phyloP scores from a whole-genome alignment of 2,888 invertebrate species.

The Catocala fraxini region DNA sequence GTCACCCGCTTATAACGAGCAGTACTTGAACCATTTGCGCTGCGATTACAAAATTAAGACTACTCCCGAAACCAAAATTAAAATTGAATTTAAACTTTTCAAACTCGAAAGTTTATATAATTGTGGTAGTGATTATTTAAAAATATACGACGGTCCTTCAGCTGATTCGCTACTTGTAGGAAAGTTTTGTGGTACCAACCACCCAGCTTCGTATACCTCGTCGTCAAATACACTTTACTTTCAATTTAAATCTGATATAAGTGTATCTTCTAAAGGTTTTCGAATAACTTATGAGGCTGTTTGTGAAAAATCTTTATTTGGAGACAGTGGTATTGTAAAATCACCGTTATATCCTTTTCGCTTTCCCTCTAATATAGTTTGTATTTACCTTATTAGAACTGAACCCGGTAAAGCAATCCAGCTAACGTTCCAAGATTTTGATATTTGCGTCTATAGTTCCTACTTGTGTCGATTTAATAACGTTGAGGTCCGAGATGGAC shows the following conservation, averaged over 20 bases:
- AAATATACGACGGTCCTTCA: slow-evolving; percentile 90
- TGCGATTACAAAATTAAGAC: slow-evolving; percentile 95
- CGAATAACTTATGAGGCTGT: slow-evolving; percentile 68
- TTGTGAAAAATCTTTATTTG: slow-evolving; percentile 78
- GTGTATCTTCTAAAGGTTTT: slow-evolving; percentile 65
- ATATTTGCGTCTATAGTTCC: slow-evolving; percentile 84
- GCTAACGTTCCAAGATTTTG: slow-evolving; percentile 90
- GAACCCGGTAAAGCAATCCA: slow-evolving; percentile 89
- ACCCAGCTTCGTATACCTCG: slow-evolving; percentile 89
- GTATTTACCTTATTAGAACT: slow-evolving; percentile 90
- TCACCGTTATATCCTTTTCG: slow-evolving; percentile 92
- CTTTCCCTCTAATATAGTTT: slow-evolving; percentile 89
- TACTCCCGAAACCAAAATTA: slow-evolving; percentile 88
- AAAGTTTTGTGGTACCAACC: slow-evolving; percentile 90
- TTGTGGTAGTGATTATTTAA: slow-evolving; percentile 89
- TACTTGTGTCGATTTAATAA: slow-evolving; percentile 70
- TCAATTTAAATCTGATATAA: slow-evolving; percentile 84
- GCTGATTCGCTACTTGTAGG: slow-evolving; percentile 89
- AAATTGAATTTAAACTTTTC: slow-evolving; percentile 89
- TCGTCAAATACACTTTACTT: slow-evolving; percentile 84
- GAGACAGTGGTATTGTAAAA: slow-evolving; percentile 88
- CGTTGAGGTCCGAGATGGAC: slow-evolving; percentile 91
- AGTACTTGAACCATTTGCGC: slow-evolving; percentile 86
- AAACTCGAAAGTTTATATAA: slow-evolving; percentile 86
- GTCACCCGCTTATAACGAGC: slow-evolving; percentile 88